phyloP scores from a whole-genome alignment of 2,113 vertebrate genomes.

The Tetrao urogallus region DNA sequence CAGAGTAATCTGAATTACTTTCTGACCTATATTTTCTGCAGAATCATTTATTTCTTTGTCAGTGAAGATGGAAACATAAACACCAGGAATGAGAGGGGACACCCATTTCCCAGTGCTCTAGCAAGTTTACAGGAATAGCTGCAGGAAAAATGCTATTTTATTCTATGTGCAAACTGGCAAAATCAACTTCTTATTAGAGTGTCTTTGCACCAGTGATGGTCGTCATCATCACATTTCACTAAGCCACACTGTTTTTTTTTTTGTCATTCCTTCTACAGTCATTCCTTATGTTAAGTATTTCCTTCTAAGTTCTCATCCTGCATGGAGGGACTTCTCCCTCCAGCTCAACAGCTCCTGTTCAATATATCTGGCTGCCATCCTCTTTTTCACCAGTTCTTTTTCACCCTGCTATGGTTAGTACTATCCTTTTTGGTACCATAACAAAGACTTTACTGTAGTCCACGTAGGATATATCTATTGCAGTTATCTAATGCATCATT shows the following conservation, averaged over 20 bases:
- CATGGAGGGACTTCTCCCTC: background rate
- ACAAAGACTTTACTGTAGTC: background rate
- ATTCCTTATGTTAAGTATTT: background rate
- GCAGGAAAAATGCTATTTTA: background rate
- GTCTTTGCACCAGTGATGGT: background rate
- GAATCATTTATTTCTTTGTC: background rate
- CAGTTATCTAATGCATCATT: background rate
- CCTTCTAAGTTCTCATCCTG: background rate
- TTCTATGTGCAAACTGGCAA: background rate
- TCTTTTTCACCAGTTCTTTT: background rate
- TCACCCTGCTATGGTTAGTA: background rate
- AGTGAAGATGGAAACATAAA: background rate
- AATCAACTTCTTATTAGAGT: background rate
- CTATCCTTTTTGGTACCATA: background rate
- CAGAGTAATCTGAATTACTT: background rate
- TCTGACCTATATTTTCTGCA: background rate
- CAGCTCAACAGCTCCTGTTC: background rate
- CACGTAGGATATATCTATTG: background rate
- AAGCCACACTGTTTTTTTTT: background rate
- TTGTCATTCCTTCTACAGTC: background rate
- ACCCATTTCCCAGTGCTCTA: background rate
- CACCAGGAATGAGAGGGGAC: background rate
- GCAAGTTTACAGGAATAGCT: background rate
- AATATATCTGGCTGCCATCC: background rate
- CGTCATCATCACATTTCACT: fast-evolving